Base-by-base conservation (phyloP, 2,888 invertebrate species). In the Dryocosmus kuriphilus region DNA sequence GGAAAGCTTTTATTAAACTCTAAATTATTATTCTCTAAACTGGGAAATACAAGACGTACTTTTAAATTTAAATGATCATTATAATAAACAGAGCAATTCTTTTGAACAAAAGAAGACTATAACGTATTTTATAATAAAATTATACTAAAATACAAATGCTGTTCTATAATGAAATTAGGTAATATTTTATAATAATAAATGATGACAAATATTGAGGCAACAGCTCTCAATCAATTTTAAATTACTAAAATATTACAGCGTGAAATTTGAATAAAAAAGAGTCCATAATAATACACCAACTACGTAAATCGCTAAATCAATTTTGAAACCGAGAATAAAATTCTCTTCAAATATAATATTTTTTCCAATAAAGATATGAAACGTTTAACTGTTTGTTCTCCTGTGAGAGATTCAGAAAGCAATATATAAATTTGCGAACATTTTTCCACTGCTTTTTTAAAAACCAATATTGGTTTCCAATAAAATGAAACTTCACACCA, bases 401-500 rank as follows among this genome's bases (percentile, higher is more conserved):
- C 19, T 71, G 46, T 9, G 32, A 55, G 32, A 71, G 71, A 55
- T 30, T 71, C 51, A 1, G 32, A 22, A n/a, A 71, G 51, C 32
- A 71, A 51, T 55, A 71, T 51, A 46, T n/a, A 51, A 71, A 55
- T 51, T 71, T 55, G 30, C 55, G 51, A 71, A 71, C 5, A 67
- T 30, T 32, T 41, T 32, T 71, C 30, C 30, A 32, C 32, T n/a
- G 8, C 41, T 46, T 67, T 67, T 67, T 71, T 71, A 2, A n/a
- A 51, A 32, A 22, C 46, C 51, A 51, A 46, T 71, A 71, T 71
- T 71, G 71, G 71, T 71, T 71, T 71, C 71, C 71, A 71, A 51
- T 71, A 71, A 71, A 71, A 30, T 32, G n/a, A 71, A 71, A 71
- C 30, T n/a, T 71, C 71, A 51, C 51, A 46, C 30, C n/a, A 51